Base-by-base conservation (phyloP, 2,888 invertebrate genomes). In the Balanococcus diminutus region DNA sequence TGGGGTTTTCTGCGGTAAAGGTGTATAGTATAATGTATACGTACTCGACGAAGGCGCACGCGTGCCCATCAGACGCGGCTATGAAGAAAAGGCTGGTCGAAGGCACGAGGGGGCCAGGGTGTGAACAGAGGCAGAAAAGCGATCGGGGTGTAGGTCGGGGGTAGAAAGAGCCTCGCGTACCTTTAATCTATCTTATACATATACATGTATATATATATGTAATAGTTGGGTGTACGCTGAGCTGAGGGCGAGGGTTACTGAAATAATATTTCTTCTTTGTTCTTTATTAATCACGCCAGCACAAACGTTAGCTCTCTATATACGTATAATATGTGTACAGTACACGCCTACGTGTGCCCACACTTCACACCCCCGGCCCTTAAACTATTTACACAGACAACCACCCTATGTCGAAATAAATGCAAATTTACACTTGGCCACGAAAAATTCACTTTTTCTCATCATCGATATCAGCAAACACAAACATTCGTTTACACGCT, bases 201-300 rank as follows among this genome's bases (percentile, higher is more conserved):
- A 61, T 61, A 61, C 25, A 61, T 14, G 25, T 61, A 61, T 25
- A 19, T 25, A 9, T 72, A 72, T 25, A 72, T 25, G n/a, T n/a
- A n/a, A n/a, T n/a, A n/a, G n/a, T n/a, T n/a, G n/a, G n/a, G 46
- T 46, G 46, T 46, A 46, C 46, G 46, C 19, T 22, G 19, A 56
- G 56, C 22, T 6, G 36, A 6, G 8, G 5, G 8, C 75, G 75
- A 79, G 75, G 75, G 75, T 79, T 79, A 79, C 75, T 79, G 75
- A 79, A 79, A 79, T 79, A 79, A 79, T 79, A 79, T 79, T 79
- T 79, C 75, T 79, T 79, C 75, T 79, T 79, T 79, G 75, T 79
- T 79, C 75, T 79, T 79, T 79, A 79, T 79, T 79, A 79, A 79
- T 79, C 75, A 79, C 75, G 75, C 75, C 75, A 79, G 36, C 75